These are phyloP conservation scores for Procambarus clarkii DNA, from an alignment of 1,140 invertebrate species.

Conservation along the genomic window DNA sequence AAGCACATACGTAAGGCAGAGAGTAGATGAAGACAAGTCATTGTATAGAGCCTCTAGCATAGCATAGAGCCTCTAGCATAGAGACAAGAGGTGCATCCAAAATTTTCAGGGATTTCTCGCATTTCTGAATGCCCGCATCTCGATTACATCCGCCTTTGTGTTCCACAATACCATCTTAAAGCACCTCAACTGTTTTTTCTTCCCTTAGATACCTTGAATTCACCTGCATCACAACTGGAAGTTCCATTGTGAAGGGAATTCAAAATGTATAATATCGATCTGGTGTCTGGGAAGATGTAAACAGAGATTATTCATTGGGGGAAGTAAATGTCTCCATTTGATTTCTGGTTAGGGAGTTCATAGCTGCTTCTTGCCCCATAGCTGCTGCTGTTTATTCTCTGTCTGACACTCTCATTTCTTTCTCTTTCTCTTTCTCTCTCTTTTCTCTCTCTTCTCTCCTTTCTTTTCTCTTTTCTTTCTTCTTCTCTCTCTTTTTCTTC, in stretches of 20 bases:
- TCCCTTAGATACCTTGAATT: background rate
- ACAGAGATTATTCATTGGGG: no score
- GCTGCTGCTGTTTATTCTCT: background rate
- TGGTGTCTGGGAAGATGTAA: no score
- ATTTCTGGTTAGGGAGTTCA: no score
- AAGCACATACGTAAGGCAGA: no score
- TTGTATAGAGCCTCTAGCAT: no score
- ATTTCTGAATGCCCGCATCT: slow-evolving; percentile 14
- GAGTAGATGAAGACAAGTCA: no score
- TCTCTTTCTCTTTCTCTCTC: background rate
- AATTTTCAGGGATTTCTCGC: slow-evolving; percentile 18
- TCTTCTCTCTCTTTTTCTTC: background rate
- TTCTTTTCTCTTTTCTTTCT: background rate
- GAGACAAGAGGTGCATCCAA: background rate
- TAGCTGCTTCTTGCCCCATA: background rate
- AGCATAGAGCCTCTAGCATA: no score
- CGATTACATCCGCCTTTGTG: background rate
- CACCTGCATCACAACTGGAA: background rate
- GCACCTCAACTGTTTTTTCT: background rate
- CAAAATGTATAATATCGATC: no score
- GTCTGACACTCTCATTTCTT: background rate
- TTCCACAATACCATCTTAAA: background rate
- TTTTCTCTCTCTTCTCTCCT: no score
- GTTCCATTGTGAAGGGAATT: no score
- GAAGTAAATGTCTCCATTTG: no score